These are phyloP conservation scores for Myxocyprinus asiaticus DNA, from an alignment of 2,113 vertebrate genomes.

Conservation along the genomic window DNA sequence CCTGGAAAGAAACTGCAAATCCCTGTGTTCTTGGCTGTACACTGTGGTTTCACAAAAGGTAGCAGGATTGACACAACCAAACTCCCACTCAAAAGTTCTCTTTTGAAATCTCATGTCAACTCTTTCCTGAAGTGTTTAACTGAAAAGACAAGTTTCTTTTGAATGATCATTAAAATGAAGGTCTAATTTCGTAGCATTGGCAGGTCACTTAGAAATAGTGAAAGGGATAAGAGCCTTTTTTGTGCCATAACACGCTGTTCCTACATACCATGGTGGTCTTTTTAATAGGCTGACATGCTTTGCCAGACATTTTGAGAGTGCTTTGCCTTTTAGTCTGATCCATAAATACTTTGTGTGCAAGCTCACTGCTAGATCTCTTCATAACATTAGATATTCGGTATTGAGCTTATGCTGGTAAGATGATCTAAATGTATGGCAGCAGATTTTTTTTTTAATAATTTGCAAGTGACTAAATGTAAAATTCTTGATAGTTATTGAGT, in stretches of 20 bases:
- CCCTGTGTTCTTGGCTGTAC: not conserved
- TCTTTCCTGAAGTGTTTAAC: not conserved
- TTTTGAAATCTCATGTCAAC: not conserved
- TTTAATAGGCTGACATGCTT: not conserved
- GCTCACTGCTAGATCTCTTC: not conserved
- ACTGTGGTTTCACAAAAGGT: slow-evolving; percentile 1
- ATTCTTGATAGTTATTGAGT: not conserved
- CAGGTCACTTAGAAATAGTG: not conserved
- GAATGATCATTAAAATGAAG: not conserved
- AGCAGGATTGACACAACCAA: not conserved
- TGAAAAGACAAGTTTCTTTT: not conserved
- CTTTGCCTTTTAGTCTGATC: not conserved
- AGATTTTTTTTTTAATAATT: too few relatives aligned
- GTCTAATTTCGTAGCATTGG: not conserved
- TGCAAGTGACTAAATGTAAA: not conserved
- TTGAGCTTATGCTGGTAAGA: not conserved
- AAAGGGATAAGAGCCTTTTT: not conserved
- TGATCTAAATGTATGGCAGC: too few relatives aligned
- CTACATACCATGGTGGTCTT: not conserved
- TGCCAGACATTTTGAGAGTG: not conserved
- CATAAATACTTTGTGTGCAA: slow-evolving; percentile 4
- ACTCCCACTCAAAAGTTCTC: not conserved
- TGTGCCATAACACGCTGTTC: slow-evolving; percentile 21
- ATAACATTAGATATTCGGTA: not conserved
- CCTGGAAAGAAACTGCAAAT: not conserved